phyloP scores from a whole-genome alignment of 2,113 vertebrate species.

The Recurvirostra avosetta region DNA sequence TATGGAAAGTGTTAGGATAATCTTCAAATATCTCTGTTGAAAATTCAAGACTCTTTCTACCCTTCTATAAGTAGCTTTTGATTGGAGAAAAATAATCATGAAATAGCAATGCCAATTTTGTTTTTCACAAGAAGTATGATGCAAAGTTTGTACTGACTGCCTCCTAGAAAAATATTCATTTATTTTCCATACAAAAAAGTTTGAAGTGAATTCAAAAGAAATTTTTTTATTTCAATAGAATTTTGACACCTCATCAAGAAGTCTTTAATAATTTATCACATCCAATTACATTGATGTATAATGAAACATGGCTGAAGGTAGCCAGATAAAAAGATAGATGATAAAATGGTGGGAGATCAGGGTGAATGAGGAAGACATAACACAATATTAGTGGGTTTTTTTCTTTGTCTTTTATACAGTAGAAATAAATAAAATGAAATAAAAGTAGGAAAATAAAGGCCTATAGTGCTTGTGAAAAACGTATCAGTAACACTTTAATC shows the following conservation, averaged over 20 bases:
- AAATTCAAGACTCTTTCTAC: background rate
- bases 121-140: background rate
- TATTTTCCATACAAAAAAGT: background rate
- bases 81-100: background rate
- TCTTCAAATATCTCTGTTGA: background rate
- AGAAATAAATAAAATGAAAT: background rate
- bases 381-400: fast-evolving
- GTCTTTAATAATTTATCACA: background rate
- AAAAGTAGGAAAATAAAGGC: background rate
- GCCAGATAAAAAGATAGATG: background rate
- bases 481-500: background rate
- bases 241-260: background rate
- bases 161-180: background rate
- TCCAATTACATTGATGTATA: background rate
- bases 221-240: background rate
- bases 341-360: background rate
- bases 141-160: background rate
- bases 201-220: background rate
- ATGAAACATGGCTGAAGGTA: background rate
- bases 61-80: background rate
- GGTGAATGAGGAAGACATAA: background rate
- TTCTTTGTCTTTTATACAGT: background rate
- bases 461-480: background rate
- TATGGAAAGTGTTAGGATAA: background rate
- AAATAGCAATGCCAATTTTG: background rate